Evolutionary conservation across 2,797 vertebrate genomes (phyloP).

Genomic region (Morus bassanus): DNA sequence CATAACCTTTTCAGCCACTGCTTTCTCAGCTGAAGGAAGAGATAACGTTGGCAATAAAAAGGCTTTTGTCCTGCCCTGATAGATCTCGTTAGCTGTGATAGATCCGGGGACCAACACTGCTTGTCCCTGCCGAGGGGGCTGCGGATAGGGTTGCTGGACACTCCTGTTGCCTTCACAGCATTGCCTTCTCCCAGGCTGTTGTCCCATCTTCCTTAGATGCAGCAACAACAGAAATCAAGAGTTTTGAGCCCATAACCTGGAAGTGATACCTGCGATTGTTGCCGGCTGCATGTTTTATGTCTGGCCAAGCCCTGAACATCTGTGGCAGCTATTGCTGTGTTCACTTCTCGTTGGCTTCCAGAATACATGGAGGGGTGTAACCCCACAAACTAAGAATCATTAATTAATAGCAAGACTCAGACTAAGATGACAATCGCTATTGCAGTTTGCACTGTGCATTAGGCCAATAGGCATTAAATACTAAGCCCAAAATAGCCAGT

Average conservation of each 20-base stretch:
- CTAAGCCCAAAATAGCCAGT: neutral
- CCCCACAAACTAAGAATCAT: neutral
- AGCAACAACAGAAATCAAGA: neutral
- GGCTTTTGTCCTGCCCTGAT: neutral
- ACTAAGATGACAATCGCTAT: neutral
- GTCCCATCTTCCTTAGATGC: neutral
- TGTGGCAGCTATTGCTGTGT: neutral
- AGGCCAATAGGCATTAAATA: neutral
- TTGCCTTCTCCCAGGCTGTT: neutral
- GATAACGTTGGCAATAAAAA: accelerated
- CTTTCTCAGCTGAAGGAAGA: neutral
- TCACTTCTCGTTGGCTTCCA: neutral
- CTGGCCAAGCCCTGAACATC: neutral
- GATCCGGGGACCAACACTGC: neutral
- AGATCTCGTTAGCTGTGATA: neutral
- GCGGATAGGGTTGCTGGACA: neutral
- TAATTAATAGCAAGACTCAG: neutral
- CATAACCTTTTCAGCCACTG: neutral
- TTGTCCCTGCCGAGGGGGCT: accelerated
- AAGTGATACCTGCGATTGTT: accelerated
- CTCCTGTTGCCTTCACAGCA: neutral
- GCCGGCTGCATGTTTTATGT: accelerated
- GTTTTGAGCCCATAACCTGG: neutral
- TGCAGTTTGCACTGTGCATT: neutral
- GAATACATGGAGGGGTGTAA: neutral